Conservation (phyloP, 2,888 invertebrate species). For the Caenorhabditis sp. region DNA sequence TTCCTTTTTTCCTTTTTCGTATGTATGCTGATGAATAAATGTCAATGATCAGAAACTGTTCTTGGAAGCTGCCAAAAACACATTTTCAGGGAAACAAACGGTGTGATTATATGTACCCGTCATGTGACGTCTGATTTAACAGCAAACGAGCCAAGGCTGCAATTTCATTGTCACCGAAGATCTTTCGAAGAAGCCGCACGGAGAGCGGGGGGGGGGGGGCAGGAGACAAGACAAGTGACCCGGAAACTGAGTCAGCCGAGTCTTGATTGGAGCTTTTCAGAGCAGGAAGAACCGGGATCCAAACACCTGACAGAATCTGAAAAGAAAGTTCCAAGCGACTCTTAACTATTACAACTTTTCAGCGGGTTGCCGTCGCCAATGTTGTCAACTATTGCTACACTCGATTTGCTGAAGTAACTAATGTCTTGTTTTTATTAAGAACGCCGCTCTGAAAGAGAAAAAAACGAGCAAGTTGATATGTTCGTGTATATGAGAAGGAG, state of each 20-base stretch:
- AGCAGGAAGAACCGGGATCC: neutral
- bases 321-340: too few relatives aligned
- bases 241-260: conserved; percentile 35
- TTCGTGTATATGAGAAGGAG: conserved; percentile 41
- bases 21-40: conserved; percentile 51
- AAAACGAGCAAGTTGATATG: conserved; percentile 44
- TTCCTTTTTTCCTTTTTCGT: conserved; percentile 26
- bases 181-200: neutral
- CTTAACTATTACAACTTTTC: too few relatives aligned
- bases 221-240: conserved; percentile 19
- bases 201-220: too few relatives aligned
- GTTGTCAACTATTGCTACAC: too few relatives aligned
- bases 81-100: too few relatives aligned
- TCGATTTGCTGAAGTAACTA: neutral
- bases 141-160: conserved; percentile 1
- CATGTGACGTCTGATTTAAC: conserved; percentile 27
- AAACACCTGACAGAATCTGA: neutral
- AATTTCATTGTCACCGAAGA: conserved; percentile 27
- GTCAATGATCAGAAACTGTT: conserved; percentile 30
- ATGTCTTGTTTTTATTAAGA: conserved; percentile 41
- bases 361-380: too few relatives aligned
- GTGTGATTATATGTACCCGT: too few relatives aligned
- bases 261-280: conserved; percentile 3
- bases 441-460: conserved; percentile 1
- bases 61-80: too few relatives aligned